A percentile compares a stretch with the other conserved stretches of the same genome.
Evolutionary conservation across 2,113 vertebrate genomes (phyloP).

Genomic region (Etheostoma cragini): DNA sequence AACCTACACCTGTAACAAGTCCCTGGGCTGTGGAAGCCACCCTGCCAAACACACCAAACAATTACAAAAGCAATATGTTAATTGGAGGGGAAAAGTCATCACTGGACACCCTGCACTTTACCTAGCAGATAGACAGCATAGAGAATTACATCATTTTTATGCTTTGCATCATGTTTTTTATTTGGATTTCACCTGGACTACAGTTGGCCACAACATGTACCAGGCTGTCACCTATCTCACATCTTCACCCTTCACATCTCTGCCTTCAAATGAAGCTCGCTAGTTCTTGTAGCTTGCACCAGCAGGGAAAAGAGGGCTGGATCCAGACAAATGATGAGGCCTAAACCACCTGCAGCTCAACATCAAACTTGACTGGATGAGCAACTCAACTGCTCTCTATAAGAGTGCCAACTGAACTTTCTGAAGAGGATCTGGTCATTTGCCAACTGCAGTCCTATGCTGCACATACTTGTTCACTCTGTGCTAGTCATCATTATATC

Average conservation of each 20-base stretch:
- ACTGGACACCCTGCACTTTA: neutral
- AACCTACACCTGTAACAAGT: neutral
- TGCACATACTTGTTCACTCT: constrained; percentile 3
- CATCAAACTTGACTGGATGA: constrained; percentile 9
- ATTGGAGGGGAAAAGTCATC: neutral
- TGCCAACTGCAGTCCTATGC: neutral
- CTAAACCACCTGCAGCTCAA: constrained; percentile 3
- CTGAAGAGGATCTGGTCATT: constrained; percentile 7
- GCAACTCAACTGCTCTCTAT: neutral
- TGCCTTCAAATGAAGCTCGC: neutral
- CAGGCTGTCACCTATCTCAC: neutral
- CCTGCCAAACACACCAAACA: constrained; percentile 1
- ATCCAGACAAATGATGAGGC: neutral
- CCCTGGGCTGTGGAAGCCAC: neutral
- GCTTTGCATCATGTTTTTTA: neutral
- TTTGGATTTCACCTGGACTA: neutral
- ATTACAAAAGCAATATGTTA: neutral
- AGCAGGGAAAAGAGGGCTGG: neutral
- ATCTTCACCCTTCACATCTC: neutral
- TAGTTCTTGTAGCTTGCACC: neutral
- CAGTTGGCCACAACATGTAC: neutral
- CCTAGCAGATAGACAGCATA: neutral
- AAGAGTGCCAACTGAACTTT: neutral
- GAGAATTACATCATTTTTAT: neutral
- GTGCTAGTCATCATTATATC: constrained; percentile 23